Conservation (phyloP, 2,113 vertebrate genomes). For the Malaclemys terrapin region DNA sequence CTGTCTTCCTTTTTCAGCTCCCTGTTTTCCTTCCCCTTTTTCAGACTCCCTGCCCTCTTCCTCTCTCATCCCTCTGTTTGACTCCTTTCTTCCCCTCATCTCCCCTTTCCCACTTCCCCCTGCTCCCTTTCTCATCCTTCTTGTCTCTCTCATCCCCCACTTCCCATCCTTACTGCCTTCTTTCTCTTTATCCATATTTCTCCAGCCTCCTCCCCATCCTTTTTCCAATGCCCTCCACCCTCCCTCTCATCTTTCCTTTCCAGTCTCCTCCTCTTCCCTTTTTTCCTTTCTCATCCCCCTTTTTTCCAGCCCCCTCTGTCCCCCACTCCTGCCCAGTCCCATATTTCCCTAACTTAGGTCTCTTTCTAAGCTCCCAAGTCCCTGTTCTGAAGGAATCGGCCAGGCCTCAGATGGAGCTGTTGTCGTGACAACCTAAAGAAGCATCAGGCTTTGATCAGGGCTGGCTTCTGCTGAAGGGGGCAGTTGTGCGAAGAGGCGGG, state of each 20-base stretch:
- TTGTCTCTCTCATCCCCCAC: not conserved
- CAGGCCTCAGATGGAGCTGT: constrained; percentile 86
- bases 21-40: not conserved
- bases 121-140: not conserved
- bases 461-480: constrained; percentile 68
- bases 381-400: constrained; percentile 65
- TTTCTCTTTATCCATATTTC: not conserved
- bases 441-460: constrained; percentile 75
- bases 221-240: not conserved
- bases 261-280: not conserved
- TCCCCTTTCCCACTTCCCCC: not conserved
- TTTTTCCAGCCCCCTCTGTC: not conserved
- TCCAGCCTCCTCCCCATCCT: not conserved
- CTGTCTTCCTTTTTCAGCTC: not conserved
- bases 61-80: not conserved
- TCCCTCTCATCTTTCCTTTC: not conserved
- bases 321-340: not conserved
- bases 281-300: not conserved
- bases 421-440: constrained; percentile 87
- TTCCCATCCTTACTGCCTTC: not conserved
- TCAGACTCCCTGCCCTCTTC: not conserved
- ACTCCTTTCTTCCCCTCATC: not conserved
- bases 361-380: constrained; percentile 51
- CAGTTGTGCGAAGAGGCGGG: constrained; percentile 65
- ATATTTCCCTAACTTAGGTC: not conserved